Evolutionary conservation across 2,113 vertebrate species (phyloP).

Genomic region (Nothoprocta pentlandii): DNA sequence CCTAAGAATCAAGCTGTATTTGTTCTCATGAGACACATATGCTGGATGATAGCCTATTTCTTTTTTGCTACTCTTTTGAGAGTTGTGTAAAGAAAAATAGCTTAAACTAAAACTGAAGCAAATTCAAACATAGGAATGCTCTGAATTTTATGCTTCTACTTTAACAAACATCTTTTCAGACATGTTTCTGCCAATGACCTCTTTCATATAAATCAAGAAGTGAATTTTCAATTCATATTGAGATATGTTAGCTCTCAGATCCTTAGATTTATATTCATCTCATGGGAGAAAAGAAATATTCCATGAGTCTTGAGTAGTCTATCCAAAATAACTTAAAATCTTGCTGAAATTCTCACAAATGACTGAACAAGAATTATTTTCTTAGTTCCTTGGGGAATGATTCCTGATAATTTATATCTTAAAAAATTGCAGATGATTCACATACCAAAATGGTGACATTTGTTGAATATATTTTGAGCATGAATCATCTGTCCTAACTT

Average conservation of each 20-base stretch:
- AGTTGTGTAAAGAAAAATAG: neutral
- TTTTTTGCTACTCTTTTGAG: neutral
- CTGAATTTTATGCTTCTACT: neutral
- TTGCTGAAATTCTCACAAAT: neutral
- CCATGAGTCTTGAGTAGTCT: neutral
- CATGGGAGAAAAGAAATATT: neutral
- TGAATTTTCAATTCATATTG: neutral
- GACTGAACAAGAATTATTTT: neutral
- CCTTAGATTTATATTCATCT: neutral
- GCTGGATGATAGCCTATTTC: neutral
- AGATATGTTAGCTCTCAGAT: neutral
- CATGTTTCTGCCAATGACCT: neutral
- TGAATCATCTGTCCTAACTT: neutral
- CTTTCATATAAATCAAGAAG: neutral
- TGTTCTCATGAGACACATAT: neutral
- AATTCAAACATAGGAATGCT: neutral
- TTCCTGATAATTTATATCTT: neutral
- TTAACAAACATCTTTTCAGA: neutral
- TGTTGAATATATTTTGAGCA: neutral
- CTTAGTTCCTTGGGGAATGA: neutral
- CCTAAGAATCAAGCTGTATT: neutral
- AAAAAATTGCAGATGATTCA: neutral
- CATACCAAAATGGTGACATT: neutral
- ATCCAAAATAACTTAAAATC: neutral
- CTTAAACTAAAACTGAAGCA: neutral